phyloP scores from a whole-genome alignment of 1,140 invertebrate genomes.

The Homarus americanus region DNA sequence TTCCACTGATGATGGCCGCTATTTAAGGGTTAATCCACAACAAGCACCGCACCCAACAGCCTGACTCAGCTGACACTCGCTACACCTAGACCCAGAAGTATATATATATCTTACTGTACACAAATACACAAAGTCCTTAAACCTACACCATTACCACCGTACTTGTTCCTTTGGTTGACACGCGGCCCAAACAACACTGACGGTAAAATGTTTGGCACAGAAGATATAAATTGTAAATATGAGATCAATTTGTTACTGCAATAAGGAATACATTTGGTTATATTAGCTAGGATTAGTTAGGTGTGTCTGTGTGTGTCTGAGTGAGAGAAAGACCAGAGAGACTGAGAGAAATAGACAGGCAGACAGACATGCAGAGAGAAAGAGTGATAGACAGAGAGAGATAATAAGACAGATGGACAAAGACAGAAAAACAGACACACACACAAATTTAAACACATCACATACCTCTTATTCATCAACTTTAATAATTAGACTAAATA shows the following conservation, averaged over 20 bases:
- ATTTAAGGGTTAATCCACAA: no score
- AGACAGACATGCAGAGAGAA: no score
- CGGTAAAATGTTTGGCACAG: background rate
- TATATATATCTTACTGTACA: background rate
- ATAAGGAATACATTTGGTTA: background rate
- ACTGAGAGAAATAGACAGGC: background rate
- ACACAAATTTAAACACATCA: no score
- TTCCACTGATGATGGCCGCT: no score
- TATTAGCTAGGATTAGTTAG: background rate
- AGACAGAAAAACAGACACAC: no score
- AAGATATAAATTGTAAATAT: background rate
- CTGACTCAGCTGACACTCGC: no score
- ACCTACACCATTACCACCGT: background rate
- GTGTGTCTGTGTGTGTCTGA: background rate
- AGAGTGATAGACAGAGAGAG: no score
- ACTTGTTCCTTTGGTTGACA: background rate
- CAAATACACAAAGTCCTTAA: background rate
- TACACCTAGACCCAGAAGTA: no score
- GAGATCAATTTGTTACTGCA: background rate
- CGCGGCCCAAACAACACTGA: background rate
- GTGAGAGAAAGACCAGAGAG: background rate
- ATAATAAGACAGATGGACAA: no score
- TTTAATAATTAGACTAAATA: no score
- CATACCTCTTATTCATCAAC: no score
- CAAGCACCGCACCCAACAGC: no score